Evolutionary conservation across 2,113 vertebrate species (phyloP).

Genomic region (Hiodon tergisus): DNA sequence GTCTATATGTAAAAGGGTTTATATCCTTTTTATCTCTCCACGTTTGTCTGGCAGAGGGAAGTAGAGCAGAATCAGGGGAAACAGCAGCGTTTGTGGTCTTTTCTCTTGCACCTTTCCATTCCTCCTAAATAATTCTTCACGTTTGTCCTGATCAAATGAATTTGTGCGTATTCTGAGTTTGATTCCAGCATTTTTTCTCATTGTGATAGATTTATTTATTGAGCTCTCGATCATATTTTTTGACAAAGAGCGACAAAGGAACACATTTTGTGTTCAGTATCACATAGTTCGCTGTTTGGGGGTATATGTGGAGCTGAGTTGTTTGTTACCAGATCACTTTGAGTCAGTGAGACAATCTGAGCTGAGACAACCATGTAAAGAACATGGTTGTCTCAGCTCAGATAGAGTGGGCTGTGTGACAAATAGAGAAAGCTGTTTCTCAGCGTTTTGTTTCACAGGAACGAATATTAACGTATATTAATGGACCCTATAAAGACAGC

Average conservation of each 20-base stretch:
- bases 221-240: conserved; percentile 5
- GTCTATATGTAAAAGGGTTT: no score
- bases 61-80: no score
- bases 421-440: conserved; percentile 30
- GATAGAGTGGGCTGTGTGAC: neutral
- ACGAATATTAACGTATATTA: conserved; percentile 69
- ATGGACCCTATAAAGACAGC: conserved; percentile 79
- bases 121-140: no score
- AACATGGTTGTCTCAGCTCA: neutral
- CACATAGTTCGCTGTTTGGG: no score
- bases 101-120: no score
- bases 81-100: no score
- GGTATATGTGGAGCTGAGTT: neutral
- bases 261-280: no score
- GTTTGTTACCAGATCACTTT: no score
- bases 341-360: neutral
- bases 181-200: neutral
- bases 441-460: conserved; percentile 42
- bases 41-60: no score
- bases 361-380: neutral
- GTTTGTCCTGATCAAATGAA: conserved; percentile 14
- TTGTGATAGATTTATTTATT: neutral
- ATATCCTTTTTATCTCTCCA: no score
- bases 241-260: no score
- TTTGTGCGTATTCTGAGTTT: conserved; percentile 19